Evolutionary conservation across 2,888 invertebrate species (phyloP), one percentile per base, ranked within the genome.

Genomic region (Conistra vaccinii): DNA sequence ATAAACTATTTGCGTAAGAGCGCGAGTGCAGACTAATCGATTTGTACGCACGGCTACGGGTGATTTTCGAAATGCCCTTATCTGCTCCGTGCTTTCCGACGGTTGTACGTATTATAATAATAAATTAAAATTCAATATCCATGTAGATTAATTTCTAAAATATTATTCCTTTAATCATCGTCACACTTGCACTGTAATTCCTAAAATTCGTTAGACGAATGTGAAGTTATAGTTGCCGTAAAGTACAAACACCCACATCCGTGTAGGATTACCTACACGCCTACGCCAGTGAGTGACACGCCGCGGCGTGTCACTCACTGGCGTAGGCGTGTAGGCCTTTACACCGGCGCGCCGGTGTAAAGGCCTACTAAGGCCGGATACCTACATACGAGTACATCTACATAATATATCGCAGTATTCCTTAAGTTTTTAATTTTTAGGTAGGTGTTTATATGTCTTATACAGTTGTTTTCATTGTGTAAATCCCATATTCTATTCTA

Each of bases 61-160:
- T 88, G 92, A 93, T 94, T 95, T 95, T 95, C 93, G 94, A 93
- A 95, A 95, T 93, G 85, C 89, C 86, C 93, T 95, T 95, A 95
- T 95, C 95, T 92, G 88, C 89, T 88, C 89, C 91, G 91, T 91
- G 90, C 89, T 83, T 89, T 90, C 88, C 86, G 87, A 86, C 82
- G 85, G 77, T 86, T 83, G 85, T 87, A 85, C 85, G 81, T 89
- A 90, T 87, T 89, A 90, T 87, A 89, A 90, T 87, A 90, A 86
- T 85, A 84, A 82, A 89, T 88, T 88, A 83, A 85, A 89, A 88
- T 87, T 85, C 86, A 89, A 90, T 86, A 89, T 84, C 84, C 78
- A 82, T 83, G 72, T 81, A 84, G 66, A 74, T 69, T 69, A 10
- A 55, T 73, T 73, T 73, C 20, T 53, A 67, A 78, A 78, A 76